Evolutionary conservation across 35 echinoderm and acorn worm species (phyloP).

Genomic region (Holothuria glaberrima): DNA sequence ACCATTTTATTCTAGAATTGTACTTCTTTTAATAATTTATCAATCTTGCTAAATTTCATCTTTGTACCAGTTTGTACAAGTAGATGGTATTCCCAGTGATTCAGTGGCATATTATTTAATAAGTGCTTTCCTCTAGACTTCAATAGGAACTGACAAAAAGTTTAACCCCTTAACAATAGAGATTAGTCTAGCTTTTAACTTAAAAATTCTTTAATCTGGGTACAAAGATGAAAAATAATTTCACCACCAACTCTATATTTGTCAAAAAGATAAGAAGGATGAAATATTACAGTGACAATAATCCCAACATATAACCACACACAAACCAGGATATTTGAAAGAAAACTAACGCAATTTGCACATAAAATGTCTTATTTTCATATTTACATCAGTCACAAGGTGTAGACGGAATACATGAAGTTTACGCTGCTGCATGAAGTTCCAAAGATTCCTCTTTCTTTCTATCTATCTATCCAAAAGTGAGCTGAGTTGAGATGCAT

Average conservation of each 20-base stretch:
- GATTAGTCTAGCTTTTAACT: background rate
- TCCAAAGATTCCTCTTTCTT: too few species aligned
- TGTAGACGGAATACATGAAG: background rate
- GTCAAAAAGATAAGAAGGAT: background rate
- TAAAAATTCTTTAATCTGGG: background rate
- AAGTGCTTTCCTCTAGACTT: background rate
- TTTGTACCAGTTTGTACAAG: too few species aligned
- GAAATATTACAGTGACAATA: background rate
- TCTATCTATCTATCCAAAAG: too few species aligned
- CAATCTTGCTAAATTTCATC: too few species aligned
- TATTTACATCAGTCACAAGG: constrained; percentile 5
- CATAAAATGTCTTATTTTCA: constrained; percentile 14
- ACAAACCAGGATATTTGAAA: constrained; percentile 4
- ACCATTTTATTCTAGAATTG: too few species aligned
- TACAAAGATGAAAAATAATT: background rate
- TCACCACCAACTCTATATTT: background rate
- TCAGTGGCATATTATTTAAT: too few species aligned
- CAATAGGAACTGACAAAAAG: background rate
- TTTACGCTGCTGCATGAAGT: background rate
- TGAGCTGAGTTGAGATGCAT: too few species aligned
- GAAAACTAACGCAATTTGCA: constrained; percentile 36
- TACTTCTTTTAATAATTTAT: too few species aligned
- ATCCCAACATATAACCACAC: constrained; percentile 4
- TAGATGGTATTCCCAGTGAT: too few species aligned
- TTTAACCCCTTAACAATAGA: background rate